Base-by-base conservation (phyloP, 2,113 vertebrate genomes). In the Equus quagga region DNA sequence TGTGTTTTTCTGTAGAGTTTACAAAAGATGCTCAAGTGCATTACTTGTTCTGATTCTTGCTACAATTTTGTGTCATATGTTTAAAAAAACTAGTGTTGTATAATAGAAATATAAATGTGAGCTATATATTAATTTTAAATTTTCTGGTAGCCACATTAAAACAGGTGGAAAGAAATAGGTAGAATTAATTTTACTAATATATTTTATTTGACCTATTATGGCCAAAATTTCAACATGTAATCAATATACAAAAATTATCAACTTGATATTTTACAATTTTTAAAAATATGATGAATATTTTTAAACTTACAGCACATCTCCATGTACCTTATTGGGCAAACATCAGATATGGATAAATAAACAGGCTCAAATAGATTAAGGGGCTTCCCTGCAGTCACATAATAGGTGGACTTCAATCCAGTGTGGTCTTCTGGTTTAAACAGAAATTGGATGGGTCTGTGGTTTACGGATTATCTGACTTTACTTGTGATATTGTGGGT, bases 81-180 rank as follows among this genome's bases (percentile, higher is more conserved):
- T 95, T 46, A 51, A 80, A 94, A 51, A 94, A 89, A 19, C n/a
- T 24, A 87, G 9, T 87, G 18, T 79, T 60, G 28, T 73, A 26
- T 19, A 92, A 51, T 60, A 79, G 78, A 87, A 96, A 92, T 87
- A 89, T 46, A 90, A 92, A 84, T 76, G 14, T 65, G 11, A 97
- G 69, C 11, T 19, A 49, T 14, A 69, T 73, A 41, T 60, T 95
- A 83, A 96, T 95, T 95, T 70, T 46, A 83, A 76, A 87, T 44
- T 58, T 92, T 64, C 21, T 78, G 49, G 44, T 64, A 49, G 36
- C 79, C 17, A 73, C 23, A 75, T 69, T 89, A 83, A 89, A 89
- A 18, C 3, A 91, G 24, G 26, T 73, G 64, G 87, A 96, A 89
- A 64, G 26, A 93, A 96, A 58, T 13, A 67, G 51, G 36, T 58